Evolutionary conservation across 2,888 invertebrate genomes (phyloP), one percentile per base, ranked within the genome.

Genomic region (Eutolmus rufibarbis): DNA sequence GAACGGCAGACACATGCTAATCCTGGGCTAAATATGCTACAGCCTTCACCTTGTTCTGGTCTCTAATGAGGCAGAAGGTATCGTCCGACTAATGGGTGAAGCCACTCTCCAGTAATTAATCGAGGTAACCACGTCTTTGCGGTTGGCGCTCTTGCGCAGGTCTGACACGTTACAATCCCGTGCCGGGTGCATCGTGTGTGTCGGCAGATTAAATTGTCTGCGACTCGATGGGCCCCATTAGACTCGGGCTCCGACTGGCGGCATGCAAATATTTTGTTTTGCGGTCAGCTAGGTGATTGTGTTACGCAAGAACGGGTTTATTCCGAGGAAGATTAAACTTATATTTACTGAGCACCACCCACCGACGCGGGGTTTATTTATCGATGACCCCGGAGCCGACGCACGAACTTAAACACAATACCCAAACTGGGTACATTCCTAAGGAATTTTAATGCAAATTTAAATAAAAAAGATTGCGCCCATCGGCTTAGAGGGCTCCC

Each of bases 121-220:
- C 34, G 43, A 14, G 51, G 76, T 86, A 76, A 86, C 86, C 86
- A 86, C 76, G 34, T 74, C 86, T 76, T 86, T 76, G 86, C 76
- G 86, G 86, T 86, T 76, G n/a, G 74, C 31, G 23, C 76, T 43
- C 76, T 86, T 86, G 51, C 76, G 23, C 51, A 79, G 28, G 31
- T 28, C 79, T 51, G 51, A 79, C 51, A 46, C 79, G 51, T 28
- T 51, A 23, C 51, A 79, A 51, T 79, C 79, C 23, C 23, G 14
- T 56, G 19, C 8, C n/a, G 56, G 12, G n/a, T 78, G 78, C 43
- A 78, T 46, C 66, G 66, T 79, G 40, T 46, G 19, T 46, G 51
- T 79, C 79, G 79, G 46, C 51, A 28, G 79, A 79, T 79, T 79
- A 46, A 79, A 79, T 51, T 79, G 79, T 79, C 51, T 79, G 76